These are phyloP conservation scores for Mythimna albipuncta DNA, from an alignment of 2,888 invertebrate genomes.

Conservation along the genomic window DNA sequence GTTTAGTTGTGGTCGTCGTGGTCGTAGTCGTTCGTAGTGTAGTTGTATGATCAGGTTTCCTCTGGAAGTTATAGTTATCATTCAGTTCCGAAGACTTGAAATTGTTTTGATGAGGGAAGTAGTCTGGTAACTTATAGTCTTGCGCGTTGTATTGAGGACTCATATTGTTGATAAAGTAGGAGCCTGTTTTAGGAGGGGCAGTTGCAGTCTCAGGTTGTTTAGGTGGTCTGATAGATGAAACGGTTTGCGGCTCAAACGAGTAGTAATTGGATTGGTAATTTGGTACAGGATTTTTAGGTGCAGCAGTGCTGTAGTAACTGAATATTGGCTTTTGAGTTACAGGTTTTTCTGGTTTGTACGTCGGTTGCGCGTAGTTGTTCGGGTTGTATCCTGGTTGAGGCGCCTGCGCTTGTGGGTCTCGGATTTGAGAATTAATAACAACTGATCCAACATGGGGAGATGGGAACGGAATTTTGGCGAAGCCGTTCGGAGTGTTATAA, in stretches of 20 bases:
- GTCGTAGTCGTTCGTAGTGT: constrained; percentile 74
- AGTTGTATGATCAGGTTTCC: constrained; percentile 73
- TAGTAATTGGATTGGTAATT: constrained; percentile 81
- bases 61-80: constrained; percentile 71
- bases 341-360: constrained; percentile 75
- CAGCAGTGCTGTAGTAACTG: constrained; percentile 84
- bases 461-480: constrained; percentile 96
- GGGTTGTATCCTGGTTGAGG: constrained; percentile 53
- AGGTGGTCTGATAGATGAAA: constrained; percentile 77
- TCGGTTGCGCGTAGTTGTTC: constrained; percentile 71
- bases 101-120: constrained; percentile 70
- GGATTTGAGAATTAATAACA: constrained; percentile 92
- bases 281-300: constrained; percentile 76
- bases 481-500: constrained; percentile 95
- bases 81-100: constrained; percentile 69
- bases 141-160: constrained; percentile 76
- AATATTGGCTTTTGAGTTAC: constrained; percentile 83
- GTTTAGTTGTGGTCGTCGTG: constrained; percentile 77
- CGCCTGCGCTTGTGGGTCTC: constrained; percentile 71
- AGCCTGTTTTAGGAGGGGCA: constrained; percentile 74
- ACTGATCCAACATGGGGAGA: constrained; percentile 97
- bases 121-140: constrained; percentile 62
- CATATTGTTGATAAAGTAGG: constrained; percentile 78
- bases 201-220: constrained; percentile 70
- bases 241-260: constrained; percentile 85